Evolutionary conservation across 1,140 invertebrate genomes (phyloP), one percentile per base, ranked within the genome.

Genomic region (Drepana arcuata): DNA sequence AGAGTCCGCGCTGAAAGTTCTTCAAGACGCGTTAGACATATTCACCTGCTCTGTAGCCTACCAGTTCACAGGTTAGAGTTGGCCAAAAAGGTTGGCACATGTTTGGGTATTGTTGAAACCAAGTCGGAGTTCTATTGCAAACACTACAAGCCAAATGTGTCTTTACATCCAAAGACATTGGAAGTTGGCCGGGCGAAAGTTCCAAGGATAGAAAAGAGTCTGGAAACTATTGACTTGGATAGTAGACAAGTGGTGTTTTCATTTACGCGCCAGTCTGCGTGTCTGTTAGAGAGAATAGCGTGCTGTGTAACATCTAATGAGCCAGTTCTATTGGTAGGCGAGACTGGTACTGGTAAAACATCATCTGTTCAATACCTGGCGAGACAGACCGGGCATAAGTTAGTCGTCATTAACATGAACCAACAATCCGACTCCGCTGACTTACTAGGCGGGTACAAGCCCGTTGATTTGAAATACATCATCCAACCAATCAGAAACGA

Each of bases 341-440:
- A 99, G 84, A 99, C 98, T 0, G 98, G 98, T 26, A 97, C 95
- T 7, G 98, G 98, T 7, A 99, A 99, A 86, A 99, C 98, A 0
- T 95, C 95, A n/a, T 90, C 93, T 0, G 88, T 99, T 16, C 98
- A 99, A 70, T 96, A 94, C 73, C 82, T 99, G 11, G 95, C 97
- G 0, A 86, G 91, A 46, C 89, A 91, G 45, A 90, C 92, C 0
- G 91, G 93, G 7, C 89, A 95, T 48, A 93, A 92, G 66, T 83
- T 99, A 7, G 86, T 94, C 24, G 96, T 99, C 0, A 93, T 99
- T n/a, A 99, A 99, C 75, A 95, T 99, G 92, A 99, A 98, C 72
- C 97, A 99, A 72, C 97, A 99, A 75, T 98, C 95, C 53, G 97
- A 99, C 82, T 95, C 93, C 30, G 89, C 94, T 1, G 98, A 99